Evolutionary conservation across 2,888 invertebrate species (phyloP), one percentile per base, ranked within the genome.

Genomic region (Nemapogon koenigi): DNA sequence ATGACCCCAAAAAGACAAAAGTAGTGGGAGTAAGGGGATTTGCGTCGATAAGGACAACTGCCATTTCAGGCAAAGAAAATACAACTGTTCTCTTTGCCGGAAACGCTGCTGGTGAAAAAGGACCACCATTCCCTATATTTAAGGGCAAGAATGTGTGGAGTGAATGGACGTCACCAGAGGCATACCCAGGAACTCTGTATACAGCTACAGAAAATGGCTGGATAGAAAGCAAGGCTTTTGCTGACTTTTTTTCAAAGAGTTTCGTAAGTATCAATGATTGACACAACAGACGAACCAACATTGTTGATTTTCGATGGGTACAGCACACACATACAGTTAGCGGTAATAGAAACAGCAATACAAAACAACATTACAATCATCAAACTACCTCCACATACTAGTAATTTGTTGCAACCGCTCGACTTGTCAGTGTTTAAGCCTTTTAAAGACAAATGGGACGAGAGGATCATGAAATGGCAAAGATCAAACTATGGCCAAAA

Each of bases 191-290:
- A 4, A 52, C 44, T 4, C 39, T 44, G 16, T 51, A 48, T 43
- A 48, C 49, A 13, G 50, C 52, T 18, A 49, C 49, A 14, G 25
- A 27, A 26, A 55, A 55, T 28, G 49, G 53, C 13, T 52, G 51
- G 53, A 53, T 52, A 49, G 46, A 52, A 37, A 38, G 42, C 7
- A 36, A 14, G 22, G 38, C 31, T 8, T 38, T 38, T 31, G n/a
- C 7, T 19, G 31, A 38, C 18, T 38, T 16, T 15, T 30, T 38
- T n/a, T 10, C 4, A n/a, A 38, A 38, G 26, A n/a, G n/a, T n/a
- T n/a, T 8, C 26, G 16, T 38, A 30, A 16, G 31, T 38, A 16
- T 19, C 30, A 2, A 30, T 31, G 38, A 19, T 18, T 14, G 16
- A 14, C 13, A 14, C 28, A 39, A 19, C 39, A 25, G 39, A 41